Conservation (phyloP, 2,113 vertebrate genomes). For the Labrus mixtus region DNA sequence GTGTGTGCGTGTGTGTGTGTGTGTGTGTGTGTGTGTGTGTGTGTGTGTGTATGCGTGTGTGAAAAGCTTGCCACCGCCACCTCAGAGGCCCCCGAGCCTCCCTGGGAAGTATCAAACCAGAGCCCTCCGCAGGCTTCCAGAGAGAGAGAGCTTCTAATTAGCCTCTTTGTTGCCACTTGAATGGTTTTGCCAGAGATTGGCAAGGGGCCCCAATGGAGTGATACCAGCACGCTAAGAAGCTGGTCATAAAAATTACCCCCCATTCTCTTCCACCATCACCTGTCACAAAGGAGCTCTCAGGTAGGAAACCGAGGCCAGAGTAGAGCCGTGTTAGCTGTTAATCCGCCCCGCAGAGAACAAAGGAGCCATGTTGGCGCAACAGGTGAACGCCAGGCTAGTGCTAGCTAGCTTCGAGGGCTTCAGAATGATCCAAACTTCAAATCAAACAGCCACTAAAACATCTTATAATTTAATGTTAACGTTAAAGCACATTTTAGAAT, state of each 20-base stretch:
- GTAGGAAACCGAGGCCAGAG: conserved; percentile 62
- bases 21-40: conserved; percentile 33
- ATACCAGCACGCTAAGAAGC: conserved; percentile 73
- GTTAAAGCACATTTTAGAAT: no score
- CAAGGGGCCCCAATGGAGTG: conserved; percentile 76
- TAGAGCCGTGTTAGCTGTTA: conserved; percentile 40
- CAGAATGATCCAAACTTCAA: not conserved
- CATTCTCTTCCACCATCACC: conserved; percentile 54
- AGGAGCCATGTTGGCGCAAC: conserved; percentile 30
- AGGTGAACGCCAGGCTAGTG: conserved; percentile 28
- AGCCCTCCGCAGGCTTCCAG: conserved; percentile 76
- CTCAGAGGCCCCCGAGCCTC: conserved; percentile 79
- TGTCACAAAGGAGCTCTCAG: conserved; percentile 48
- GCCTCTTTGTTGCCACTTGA: conserved; percentile 85
- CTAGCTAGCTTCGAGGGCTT: not conserved
- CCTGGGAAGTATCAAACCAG: conserved; percentile 84
- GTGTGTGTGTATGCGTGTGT: conserved; percentile 29
- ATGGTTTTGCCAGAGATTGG: conserved; percentile 71
- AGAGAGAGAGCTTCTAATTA: conserved; percentile 83
- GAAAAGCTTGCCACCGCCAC: conserved; percentile 71
- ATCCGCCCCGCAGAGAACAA: conserved; percentile 19
- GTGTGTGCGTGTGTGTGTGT: conserved; percentile 36
- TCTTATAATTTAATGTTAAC: not conserved
- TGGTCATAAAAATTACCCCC: conserved; percentile 74
- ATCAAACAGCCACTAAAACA: not conserved